A percentile compares a stretch with the other conserved stretches of the same genome.
These are phyloP conservation scores for Eclectus roratus DNA, from an alignment of 2,113 vertebrate species.

Conservation along the genomic window DNA sequence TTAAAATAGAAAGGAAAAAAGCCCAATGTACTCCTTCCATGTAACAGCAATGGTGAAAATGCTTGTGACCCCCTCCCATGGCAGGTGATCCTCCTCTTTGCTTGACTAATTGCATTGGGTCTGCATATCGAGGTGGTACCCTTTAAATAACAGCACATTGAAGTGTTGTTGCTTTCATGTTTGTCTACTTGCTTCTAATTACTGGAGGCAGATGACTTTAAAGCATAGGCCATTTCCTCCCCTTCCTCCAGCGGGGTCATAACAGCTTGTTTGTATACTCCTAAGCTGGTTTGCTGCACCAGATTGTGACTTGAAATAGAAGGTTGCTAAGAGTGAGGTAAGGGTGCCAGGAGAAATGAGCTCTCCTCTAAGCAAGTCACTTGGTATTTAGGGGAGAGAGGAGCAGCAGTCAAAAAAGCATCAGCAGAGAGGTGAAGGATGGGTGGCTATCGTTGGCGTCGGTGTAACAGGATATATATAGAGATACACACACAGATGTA, in stretches of 20 bases:
- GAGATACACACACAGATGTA: not conserved
- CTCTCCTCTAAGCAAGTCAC: conserved; percentile 28
- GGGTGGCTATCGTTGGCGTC: not conserved
- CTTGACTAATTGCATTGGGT: conserved; percentile 14
- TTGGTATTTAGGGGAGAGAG: conserved; percentile 38
- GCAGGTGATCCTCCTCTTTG: not conserved
- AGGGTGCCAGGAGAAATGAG: conserved; percentile 32
- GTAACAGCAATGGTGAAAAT: not conserved
- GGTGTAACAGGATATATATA: not conserved
- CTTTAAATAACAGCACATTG: conserved; percentile 50
- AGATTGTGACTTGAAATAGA: conserved; percentile 49
- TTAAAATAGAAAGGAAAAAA: not conserved
- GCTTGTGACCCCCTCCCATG: not conserved
- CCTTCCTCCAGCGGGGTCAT: conserved; percentile 3
- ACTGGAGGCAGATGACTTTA: conserved; percentile 42
- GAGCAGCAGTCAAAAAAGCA: conserved; percentile 51
- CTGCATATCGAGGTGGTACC: not conserved
- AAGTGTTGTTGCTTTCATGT: conserved; percentile 42
- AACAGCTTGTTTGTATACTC: conserved; percentile 10
- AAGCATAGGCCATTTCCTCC: conserved; percentile 57
- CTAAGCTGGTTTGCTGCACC: conserved; percentile 10
- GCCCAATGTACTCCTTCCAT: not conserved
- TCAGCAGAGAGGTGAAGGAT: not conserved
- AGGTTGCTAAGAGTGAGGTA: conserved; percentile 43
- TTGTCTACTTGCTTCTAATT: conserved; percentile 51